Conservation (phyloP, 35 echinoderm and acorn worm genomes). For the Heliocidaris tuberculata region DNA sequence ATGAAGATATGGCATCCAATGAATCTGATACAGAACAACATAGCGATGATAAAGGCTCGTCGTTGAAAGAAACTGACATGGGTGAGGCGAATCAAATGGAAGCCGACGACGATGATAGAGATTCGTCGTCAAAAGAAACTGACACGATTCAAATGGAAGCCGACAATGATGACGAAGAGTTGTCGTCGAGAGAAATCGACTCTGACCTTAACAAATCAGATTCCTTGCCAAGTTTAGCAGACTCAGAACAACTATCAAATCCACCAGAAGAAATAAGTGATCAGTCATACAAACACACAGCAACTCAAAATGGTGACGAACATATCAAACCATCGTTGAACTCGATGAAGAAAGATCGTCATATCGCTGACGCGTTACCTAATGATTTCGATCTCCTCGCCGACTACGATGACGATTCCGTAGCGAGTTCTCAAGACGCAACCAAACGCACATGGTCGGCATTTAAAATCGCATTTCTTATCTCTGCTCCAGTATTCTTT, state of each 20-base stretch:
- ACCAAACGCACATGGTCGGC: not conserved
- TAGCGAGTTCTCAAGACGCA: not conserved
- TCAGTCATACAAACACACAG: not conserved
- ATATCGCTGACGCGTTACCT: not conserved
- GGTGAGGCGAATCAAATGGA: not conserved
- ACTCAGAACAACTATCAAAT: not conserved
- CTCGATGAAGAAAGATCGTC: not conserved
- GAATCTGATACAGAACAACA: not conserved
- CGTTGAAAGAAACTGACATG: not conserved
- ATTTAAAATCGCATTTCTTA: not conserved
- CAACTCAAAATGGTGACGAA: not conserved
- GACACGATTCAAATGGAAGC: not conserved
- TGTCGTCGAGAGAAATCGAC: not conserved
- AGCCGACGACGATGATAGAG: not conserved
- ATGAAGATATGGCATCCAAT: not conserved
- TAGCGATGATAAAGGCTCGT: too few relatives aligned
- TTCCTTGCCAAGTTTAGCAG: not conserved
- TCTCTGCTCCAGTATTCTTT: conserved; percentile 13
- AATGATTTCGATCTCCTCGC: not conserved
- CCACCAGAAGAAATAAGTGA: not conserved
- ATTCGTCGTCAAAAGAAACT: not conserved
- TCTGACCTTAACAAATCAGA: not conserved
- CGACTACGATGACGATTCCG: not conserved
- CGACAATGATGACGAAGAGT: not conserved
- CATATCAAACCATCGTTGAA: not conserved